phyloP scores from a whole-genome alignment of 2,797 vertebrate genomes.

The Malurus leucopterus region DNA sequence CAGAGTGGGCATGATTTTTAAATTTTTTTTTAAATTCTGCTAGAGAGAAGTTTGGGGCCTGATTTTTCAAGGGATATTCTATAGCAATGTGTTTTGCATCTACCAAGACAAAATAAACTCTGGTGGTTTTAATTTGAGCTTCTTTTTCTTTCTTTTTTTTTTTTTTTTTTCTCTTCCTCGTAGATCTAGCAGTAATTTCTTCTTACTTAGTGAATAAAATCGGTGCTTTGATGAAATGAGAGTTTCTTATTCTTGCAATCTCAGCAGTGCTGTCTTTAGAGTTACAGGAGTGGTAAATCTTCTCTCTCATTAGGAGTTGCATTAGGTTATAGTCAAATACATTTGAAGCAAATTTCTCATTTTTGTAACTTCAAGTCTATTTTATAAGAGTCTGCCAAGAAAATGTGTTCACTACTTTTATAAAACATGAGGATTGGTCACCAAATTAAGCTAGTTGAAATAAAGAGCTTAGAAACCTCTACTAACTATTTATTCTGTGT shows the following conservation, averaged over 20 bases:
- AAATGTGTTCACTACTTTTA: not conserved
- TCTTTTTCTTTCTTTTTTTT: not conserved
- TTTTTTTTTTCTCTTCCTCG: not conserved
- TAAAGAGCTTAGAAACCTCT: not conserved
- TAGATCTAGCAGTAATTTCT: not conserved
- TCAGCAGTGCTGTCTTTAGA: conserved; percentile 21
- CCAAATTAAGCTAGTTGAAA: conserved; percentile 17
- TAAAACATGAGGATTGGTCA: not conserved
- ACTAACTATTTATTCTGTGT: not conserved
- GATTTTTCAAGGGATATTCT: not conserved
- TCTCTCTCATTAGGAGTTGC: not conserved
- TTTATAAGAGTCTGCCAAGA: not conserved
- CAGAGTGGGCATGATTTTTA: not conserved
- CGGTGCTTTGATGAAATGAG: conserved; percentile 5
- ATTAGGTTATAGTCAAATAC: not conserved
- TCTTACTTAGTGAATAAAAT: conserved; percentile 26
- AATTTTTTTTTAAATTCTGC: not conserved
- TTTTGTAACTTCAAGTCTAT: not conserved
- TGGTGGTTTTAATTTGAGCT: not conserved
- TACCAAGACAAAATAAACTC: not conserved
- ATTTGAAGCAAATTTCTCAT: not conserved
- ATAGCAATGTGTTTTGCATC: not conserved
- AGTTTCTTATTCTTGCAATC: conserved; percentile 27
- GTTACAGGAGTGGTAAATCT: conserved; percentile 20
- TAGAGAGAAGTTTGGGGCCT: not conserved